Conservation (phyloP, 2,888 invertebrate genomes). For the Drosophila siamana region DNA sequence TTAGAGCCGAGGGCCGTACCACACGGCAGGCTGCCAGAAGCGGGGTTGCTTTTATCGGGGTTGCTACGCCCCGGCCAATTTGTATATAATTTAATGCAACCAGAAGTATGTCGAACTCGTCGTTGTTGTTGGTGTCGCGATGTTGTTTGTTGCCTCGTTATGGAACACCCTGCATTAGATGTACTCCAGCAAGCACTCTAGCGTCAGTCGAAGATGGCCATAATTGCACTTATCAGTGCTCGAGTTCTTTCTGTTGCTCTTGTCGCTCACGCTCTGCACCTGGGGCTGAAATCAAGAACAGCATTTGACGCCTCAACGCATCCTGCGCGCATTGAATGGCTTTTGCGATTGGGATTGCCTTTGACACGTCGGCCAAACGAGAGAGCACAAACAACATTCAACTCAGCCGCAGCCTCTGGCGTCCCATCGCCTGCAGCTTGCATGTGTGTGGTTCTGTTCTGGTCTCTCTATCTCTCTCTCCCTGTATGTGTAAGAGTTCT, state of each 20-base stretch:
- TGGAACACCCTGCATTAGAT: conserved; percentile 4
- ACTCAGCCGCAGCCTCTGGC: conserved; percentile 17
- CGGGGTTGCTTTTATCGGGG: conserved; percentile 59
- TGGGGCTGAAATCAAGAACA: conserved; percentile 53
- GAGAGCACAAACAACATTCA: background rate
- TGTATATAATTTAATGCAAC: conserved; percentile 74
- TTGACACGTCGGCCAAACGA: conserved; percentile 67
- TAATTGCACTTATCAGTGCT: conserved; percentile 22
- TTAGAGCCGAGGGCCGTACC: conserved; percentile 42
- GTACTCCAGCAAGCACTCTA: background rate
- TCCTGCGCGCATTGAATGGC: conserved; percentile 46
- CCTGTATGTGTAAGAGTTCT: too few species aligned
- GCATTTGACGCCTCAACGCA: conserved; percentile 63
- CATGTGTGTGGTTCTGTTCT: conserved; percentile 32
- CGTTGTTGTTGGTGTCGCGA: background rate
- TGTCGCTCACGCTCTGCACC: conserved; percentile 47
- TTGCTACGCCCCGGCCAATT: conserved; percentile 66
- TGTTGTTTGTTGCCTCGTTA: conserved; percentile 17
- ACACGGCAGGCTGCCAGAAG: conserved; percentile 17
- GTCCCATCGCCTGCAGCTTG: conserved; percentile 55
- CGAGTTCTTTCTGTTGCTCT: background rate
- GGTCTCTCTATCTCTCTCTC: conserved; percentile 11
- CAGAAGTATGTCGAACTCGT: conserved; percentile 37
- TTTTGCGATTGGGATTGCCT: conserved; percentile 70
- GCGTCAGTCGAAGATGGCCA: conserved; percentile 14